A percentile compares a stretch with the other conserved stretches of the same genome.
These are phyloP conservation scores for Anolis sagrei DNA, from an alignment of 2,113 vertebrate genomes.

Conservation along the genomic window DNA sequence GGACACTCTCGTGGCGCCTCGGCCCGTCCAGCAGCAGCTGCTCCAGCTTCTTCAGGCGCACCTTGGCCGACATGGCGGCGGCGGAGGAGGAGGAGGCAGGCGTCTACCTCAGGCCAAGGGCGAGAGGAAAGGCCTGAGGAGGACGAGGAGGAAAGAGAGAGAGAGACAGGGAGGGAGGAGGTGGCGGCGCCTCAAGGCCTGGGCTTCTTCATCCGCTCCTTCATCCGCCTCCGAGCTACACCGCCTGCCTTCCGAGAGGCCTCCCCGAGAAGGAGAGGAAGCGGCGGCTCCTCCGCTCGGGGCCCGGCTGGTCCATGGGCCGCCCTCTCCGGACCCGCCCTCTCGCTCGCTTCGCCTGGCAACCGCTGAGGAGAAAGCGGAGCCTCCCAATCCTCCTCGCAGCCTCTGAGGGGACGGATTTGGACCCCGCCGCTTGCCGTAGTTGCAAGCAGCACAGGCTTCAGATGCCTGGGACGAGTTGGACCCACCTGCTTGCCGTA, in stretches of 20 bases:
- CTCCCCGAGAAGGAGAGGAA: no score
- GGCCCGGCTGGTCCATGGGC: slow-evolving; percentile 75
- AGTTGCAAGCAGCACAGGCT: no score
- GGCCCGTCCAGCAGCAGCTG: slow-evolving; percentile 89
- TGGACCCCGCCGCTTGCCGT: no score
- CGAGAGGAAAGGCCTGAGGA: neutral
- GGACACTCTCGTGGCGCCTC: slow-evolving; percentile 78
- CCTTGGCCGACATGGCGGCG: slow-evolving; percentile 90
- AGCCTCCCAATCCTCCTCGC: neutral
- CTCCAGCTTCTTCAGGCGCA: slow-evolving; percentile 94
- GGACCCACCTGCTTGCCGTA: slow-evolving; percentile 64
- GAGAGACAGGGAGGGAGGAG: slow-evolving; percentile 3
- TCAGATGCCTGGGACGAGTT: slow-evolving; percentile 12
- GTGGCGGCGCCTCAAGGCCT: slow-evolving; percentile 36
- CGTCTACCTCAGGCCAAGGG: slow-evolving; percentile 21
- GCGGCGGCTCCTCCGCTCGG: slow-evolving; percentile 69
- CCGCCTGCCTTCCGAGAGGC: slow-evolving; percentile 53
- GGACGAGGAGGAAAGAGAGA: neutral
- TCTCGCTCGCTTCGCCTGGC: slow-evolving; percentile 43
- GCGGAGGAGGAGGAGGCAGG: slow-evolving; percentile 20
- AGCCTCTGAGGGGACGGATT: no score
- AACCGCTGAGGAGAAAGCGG: slow-evolving; percentile 14
- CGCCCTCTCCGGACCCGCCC: slow-evolving; percentile 53
- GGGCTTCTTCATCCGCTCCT: slow-evolving; percentile 24
- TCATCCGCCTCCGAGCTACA: no score